A percentile compares a stretch with the other conserved stretches of the same genome.
phyloP scores from a whole-genome alignment of 35 echinoderm and acorn worm genomes.

The Ophioderma brevispina region DNA sequence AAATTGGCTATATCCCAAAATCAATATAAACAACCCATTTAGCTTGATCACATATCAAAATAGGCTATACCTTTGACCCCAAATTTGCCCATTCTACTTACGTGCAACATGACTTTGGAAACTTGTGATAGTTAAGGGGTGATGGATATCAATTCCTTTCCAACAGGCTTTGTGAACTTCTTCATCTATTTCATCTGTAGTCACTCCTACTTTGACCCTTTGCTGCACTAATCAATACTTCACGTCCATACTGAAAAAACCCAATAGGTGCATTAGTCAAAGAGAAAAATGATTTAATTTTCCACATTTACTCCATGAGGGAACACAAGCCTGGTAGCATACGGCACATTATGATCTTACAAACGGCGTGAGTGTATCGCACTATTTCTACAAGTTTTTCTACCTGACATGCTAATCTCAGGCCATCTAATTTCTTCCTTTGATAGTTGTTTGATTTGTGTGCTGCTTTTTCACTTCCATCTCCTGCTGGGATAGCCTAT shows the following conservation, averaged over 20 bases:
- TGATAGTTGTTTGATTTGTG: slow-evolving; percentile 78
- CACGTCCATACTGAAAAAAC: slow-evolving; percentile 73
- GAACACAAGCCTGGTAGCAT: no score
- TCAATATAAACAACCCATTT: no score
- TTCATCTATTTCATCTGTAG: slow-evolving; percentile 94
- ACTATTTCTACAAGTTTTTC: no score
- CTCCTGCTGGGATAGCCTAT: slow-evolving; percentile 92
- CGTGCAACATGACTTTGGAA: slow-evolving; percentile 99
- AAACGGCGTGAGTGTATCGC: no score
- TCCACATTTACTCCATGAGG: no score
- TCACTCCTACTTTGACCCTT: slow-evolving; percentile 81
- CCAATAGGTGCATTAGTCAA: no score
- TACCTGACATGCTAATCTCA: slow-evolving; percentile 78
- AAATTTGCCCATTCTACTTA: no score
- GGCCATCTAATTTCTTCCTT: slow-evolving; percentile 84
- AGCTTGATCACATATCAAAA: no score
- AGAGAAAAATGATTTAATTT: no score
- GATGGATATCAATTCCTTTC: slow-evolving; percentile 98
- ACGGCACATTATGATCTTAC: no score
- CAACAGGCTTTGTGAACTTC: slow-evolving; percentile 91
- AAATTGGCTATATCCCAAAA: no score
- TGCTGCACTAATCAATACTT: slow-evolving; percentile 85
- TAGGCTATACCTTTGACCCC: no score
- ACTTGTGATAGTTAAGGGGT: slow-evolving; percentile 90
- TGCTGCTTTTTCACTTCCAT: slow-evolving; percentile 89